A percentile compares a stretch with the other conserved stretches of the same genome.
Conservation (phyloP, 2,797 vertebrate species). For the Etheostoma perlongum region DNA sequence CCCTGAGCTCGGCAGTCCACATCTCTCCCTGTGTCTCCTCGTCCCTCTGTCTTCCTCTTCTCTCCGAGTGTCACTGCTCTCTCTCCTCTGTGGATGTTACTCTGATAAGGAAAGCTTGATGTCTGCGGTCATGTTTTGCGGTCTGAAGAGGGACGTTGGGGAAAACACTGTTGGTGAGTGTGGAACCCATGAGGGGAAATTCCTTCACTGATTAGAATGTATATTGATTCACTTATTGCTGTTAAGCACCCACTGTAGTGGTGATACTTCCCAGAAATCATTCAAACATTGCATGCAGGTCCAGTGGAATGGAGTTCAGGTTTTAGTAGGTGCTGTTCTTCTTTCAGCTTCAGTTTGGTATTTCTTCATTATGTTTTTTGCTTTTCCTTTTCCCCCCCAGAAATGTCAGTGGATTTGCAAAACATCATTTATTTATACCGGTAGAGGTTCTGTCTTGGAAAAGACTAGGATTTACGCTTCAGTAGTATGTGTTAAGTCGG, state of each 20-base stretch:
- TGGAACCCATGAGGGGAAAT: constrained; percentile 6
- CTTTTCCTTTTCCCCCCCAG: too few relatives aligned
- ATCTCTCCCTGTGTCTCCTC: constrained; percentile 65
- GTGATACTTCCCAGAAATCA: constrained; percentile 25
- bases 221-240: background rate
- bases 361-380: background rate
- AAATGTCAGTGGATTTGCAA: background rate
- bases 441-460: background rate
- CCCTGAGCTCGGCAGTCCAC: constrained; percentile 65
- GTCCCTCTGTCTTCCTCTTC: constrained; percentile 28
- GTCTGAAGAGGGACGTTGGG: constrained; percentile 92
- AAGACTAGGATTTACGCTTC: background rate
- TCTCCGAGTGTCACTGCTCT: background rate
- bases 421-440: too few relatives aligned
- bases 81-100: constrained; percentile 57
- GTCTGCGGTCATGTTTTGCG: constrained; percentile 93
- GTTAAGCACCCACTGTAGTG: background rate
- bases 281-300: background rate
- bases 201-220: background rate
- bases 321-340: constrained; percentile 24
- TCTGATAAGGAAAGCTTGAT: constrained; percentile 53
- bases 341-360: background rate
- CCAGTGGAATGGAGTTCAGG: background rate
- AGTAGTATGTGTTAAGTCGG: background rate
- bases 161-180: constrained; percentile 91